These are phyloP conservation scores for Diaphora mendica DNA, from an alignment of 2,888 invertebrate species.

Conservation along the genomic window DNA sequence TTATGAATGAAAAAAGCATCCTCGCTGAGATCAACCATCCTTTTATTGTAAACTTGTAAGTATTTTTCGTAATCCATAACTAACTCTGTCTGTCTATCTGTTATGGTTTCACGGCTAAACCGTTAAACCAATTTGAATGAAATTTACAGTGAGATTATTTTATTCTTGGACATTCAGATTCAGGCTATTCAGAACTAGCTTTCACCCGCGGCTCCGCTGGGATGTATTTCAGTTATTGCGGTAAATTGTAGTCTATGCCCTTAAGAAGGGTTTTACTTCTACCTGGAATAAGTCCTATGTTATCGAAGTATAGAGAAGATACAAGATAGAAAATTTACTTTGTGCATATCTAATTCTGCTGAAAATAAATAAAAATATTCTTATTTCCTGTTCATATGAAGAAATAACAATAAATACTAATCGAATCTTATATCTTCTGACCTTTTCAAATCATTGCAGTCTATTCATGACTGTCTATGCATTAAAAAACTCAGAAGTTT, in stretches of 20 bases:
- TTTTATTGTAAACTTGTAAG: constrained; percentile 94
- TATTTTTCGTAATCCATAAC: constrained; percentile 28
- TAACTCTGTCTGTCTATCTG: too few relatives aligned
- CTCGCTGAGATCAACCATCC: constrained; percentile 96
- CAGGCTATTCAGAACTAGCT: too few relatives aligned
- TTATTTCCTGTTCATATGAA: background rate
- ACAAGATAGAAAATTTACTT: too few relatives aligned
- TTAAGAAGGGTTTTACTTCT: background rate
- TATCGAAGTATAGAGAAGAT: background rate
- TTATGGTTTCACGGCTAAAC: too few relatives aligned
- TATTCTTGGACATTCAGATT: too few relatives aligned
- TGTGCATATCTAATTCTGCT: too few relatives aligned
- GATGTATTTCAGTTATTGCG: too few relatives aligned
- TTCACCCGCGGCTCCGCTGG: too few relatives aligned
- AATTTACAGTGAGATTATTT: too few relatives aligned
- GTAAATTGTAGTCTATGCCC: too few relatives aligned
- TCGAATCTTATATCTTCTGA: background rate
- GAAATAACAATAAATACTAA: background rate
- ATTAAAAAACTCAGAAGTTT: background rate
- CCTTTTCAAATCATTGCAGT: background rate
- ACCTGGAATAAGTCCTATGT: background rate
- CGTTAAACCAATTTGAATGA: too few relatives aligned
- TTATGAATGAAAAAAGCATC: constrained; percentile 98
- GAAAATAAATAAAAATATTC: too few relatives aligned
- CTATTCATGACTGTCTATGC: background rate